These are phyloP conservation scores for Sebastiscus tertius DNA, from an alignment of 2,797 vertebrate genomes.

Conservation along the genomic window DNA sequence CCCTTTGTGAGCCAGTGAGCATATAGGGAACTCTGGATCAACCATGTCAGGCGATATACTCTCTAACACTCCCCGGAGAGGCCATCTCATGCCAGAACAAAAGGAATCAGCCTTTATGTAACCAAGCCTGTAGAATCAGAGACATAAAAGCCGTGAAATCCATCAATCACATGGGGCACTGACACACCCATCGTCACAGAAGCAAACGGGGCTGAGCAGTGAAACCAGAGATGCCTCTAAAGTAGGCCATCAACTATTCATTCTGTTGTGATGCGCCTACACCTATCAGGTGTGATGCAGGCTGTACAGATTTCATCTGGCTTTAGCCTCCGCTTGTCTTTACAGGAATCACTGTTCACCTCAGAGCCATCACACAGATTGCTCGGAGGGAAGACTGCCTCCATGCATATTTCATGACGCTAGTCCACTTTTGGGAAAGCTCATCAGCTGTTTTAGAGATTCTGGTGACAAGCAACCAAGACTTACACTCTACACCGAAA, in stretches of 20 bases:
- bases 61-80: constrained; percentile 17
- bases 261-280: constrained; percentile 58
- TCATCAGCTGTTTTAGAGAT: constrained; percentile 23
- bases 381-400: constrained; percentile 17
- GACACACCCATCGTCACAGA: constrained; percentile 66
- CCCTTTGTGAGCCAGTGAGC: constrained; percentile 25
- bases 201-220: constrained; percentile 15
- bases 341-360: constrained; percentile 61
- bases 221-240: constrained; percentile 72
- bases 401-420: constrained; percentile 63
- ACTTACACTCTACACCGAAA: neutral
- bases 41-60: constrained; percentile 48
- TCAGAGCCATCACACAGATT: constrained; percentile 34
- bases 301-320: constrained; percentile 58
- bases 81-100: constrained; percentile 53
- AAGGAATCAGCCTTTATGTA: constrained; percentile 50
- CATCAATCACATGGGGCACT: constrained; percentile 51
- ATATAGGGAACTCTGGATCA: constrained; percentile 36
- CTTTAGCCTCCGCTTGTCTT: constrained; percentile 25
- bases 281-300: constrained; percentile 67
- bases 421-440: constrained; percentile 34
- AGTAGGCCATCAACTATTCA: constrained; percentile 82
- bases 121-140: constrained; percentile 54
- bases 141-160: constrained; percentile 45
- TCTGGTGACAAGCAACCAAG: constrained; percentile 14